phyloP scores from a whole-genome alignment of 2,797 vertebrate species.

The Dicrostonyx torquatus region DNA sequence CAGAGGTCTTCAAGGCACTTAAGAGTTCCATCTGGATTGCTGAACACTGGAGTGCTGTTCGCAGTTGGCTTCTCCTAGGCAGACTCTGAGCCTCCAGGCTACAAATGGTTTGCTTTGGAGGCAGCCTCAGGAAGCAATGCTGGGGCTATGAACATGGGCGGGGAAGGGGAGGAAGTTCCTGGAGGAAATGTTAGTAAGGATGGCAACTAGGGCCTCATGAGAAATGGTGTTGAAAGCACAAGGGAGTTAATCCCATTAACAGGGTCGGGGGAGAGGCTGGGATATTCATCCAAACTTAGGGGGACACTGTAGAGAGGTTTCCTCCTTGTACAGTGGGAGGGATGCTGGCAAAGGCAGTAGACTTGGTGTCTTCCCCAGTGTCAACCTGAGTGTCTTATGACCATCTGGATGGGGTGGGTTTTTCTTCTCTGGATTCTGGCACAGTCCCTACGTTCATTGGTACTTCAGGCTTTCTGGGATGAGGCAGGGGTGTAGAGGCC shows the following conservation, averaged over 20 bases:
- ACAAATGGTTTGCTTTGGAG: neutral
- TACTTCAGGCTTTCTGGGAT: neutral
- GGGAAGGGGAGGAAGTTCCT: neutral
- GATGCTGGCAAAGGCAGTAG: neutral
- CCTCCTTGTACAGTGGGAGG: neutral
- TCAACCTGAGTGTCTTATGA: neutral
- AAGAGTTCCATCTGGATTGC: neutral
- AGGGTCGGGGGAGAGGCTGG: neutral
- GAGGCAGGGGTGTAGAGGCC: neutral
- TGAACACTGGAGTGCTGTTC: neutral
- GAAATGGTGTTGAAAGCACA: neutral
- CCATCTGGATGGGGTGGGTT: neutral
- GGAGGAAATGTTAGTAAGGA: neutral
- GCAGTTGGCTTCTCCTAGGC: neutral
- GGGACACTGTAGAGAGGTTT: neutral
- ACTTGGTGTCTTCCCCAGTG: neutral
- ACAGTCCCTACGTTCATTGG: neutral
- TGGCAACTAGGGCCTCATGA: neutral
- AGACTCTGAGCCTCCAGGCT: neutral
- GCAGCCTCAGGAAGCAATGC: neutral
- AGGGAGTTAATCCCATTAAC: neutral
- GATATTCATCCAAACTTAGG: neutral
- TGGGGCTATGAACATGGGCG: neutral
- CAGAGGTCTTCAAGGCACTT: neutral
- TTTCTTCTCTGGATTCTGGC: constrained; percentile 35